Conservation (phyloP, 2,888 invertebrate genomes). For the Drosophila ochracea region DNA sequence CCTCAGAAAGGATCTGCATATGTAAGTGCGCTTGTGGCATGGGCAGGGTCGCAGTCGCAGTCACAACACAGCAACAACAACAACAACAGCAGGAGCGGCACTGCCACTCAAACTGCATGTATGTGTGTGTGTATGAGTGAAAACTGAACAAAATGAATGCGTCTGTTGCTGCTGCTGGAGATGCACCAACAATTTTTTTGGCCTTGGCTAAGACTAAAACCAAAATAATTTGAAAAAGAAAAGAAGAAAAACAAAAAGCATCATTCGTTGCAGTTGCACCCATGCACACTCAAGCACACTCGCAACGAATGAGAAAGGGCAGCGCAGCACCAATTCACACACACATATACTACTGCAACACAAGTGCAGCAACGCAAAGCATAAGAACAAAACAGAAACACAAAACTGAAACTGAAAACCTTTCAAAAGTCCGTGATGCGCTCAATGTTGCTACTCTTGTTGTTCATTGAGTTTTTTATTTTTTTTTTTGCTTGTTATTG, state of each 20-base stretch:
- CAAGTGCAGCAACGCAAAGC: constrained; percentile 61
- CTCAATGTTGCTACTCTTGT: constrained; percentile 18
- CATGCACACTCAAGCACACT: constrained; percentile 21
- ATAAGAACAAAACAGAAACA: constrained; percentile 67
- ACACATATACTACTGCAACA: constrained; percentile 19
- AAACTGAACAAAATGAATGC: constrained; percentile 69
- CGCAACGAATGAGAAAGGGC: constrained; percentile 51
- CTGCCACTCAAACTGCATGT: constrained; percentile 57
- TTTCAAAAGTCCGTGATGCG: constrained; percentile 56
- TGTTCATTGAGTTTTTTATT: constrained; percentile 4
- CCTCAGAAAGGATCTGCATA: constrained; percentile 57
- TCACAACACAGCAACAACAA: constrained; percentile 59
- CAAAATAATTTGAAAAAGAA: constrained; percentile 24
- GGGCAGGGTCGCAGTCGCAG: constrained; percentile 49
- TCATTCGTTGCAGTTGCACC: constrained; percentile 44
- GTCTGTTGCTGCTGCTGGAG: constrained; percentile 65
- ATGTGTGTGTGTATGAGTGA: constrained; percentile 37
- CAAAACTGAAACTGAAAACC: constrained; percentile 55
- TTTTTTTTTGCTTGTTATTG: constrained; percentile 24
- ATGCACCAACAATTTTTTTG: constrained; percentile 53
- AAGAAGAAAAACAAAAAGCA: constrained; percentile 21
- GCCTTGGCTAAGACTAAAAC: constrained; percentile 62
- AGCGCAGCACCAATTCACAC: constrained; percentile 41
- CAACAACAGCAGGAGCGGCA: constrained; percentile 61
- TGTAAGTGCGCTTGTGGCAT: constrained; percentile 56